Evolutionary conservation across 1,140 invertebrate genomes (phyloP).

Genomic region (Catajapyx aquilonaris): DNA sequence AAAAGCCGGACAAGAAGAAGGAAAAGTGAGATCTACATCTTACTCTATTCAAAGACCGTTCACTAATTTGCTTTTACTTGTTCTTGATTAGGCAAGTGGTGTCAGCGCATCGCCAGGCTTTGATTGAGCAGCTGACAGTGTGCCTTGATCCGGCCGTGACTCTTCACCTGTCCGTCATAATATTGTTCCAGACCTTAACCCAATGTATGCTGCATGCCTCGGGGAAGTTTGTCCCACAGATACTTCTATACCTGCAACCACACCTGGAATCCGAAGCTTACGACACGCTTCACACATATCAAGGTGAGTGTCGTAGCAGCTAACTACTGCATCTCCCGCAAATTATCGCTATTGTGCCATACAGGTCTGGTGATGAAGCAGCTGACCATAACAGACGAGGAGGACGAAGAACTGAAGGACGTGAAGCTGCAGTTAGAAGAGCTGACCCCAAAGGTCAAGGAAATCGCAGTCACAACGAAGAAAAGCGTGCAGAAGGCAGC

Average conservation of each 20-base stretch:
- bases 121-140: constrained; percentile 51
- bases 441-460: constrained; percentile 26
- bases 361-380: constrained; percentile 38
- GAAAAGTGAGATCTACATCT: constrained; percentile 36
- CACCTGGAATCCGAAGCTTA: constrained; percentile 39
- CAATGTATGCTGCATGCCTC: constrained; percentile 71
- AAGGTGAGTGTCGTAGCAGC: constrained; percentile 34
- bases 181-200: constrained; percentile 60
- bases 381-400: constrained; percentile 25
- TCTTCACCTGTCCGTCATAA: constrained; percentile 56
- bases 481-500: no score
- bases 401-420: constrained; percentile 17
- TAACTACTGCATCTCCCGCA: constrained; percentile 12
- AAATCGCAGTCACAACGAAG: constrained; percentile 28
- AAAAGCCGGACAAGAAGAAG: constrained; percentile 73
- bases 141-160: constrained; percentile 56
- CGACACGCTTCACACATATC: constrained; percentile 39
- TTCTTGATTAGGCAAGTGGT: constrained; percentile 31
- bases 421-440: constrained; percentile 20
- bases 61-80: constrained; percentile 2
- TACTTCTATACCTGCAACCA: constrained; percentile 47
- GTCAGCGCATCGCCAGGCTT: constrained; percentile 49
- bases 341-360: constrained; percentile 15
- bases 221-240: constrained; percentile 65
- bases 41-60: no score